Evolutionary conservation across 2,797 vertebrate genomes (phyloP), one percentile per base, ranked within the genome.

Genomic region (Anabas testudineus): DNA sequence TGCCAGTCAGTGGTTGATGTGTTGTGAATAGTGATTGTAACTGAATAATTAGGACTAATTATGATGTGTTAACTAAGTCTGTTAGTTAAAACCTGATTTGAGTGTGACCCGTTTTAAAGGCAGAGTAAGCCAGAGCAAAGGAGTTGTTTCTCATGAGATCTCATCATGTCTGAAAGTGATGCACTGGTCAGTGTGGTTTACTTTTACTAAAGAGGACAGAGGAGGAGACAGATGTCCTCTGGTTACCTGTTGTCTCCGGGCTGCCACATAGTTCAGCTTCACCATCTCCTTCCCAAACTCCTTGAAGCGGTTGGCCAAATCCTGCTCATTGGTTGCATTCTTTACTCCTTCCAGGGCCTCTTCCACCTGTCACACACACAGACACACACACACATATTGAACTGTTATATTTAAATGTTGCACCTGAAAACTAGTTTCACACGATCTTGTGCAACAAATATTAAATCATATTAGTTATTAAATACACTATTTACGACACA

Each of bases 201-300:
- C 15, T 24, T 62, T 26, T 49, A 30, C 9, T 24, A 14, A 32
- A 28, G 24, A 28, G 45, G 45, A 48, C 19, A 26, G 36, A 15
- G 12, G 19, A 24, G 26, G 22, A 52, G 45, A 45, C 15, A n/a
- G 22, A 15, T 7, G 19, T 30, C 28, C 61, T 59, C 21, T 22
- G 22, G 32, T 65, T 90, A 98, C 98, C 97, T 99, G 98, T 68
- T 99, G 98, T 85, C 98, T 93, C 74, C 97, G 94, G 1, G 98
- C 97, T 63, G 98, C 97, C 12, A 99, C 97, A 1, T 99, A 99
- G 88, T 99, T 99, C 2, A 99, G 95, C 84, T 99, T 99, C 70
- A 99, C 98, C 98, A 99, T 99, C 87, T 99, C 98, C 76, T 98
- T 99, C 34, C 98, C 98, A 91, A 99, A 99, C 69, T 99, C 97